phyloP scores from a whole-genome alignment of 2,797 vertebrate species.

The Cuculus canorus region DNA sequence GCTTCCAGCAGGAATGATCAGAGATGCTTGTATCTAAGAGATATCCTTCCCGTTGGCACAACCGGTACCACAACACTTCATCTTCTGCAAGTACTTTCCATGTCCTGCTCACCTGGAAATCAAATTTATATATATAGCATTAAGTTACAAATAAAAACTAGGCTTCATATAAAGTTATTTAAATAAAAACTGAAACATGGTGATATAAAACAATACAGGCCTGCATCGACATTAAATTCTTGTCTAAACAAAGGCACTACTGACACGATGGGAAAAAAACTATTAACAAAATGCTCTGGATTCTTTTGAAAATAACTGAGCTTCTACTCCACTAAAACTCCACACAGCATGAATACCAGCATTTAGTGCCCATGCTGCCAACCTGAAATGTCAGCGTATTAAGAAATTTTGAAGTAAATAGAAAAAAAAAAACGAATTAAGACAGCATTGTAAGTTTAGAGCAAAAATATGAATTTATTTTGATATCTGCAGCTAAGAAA shows the following conservation, averaged over 20 bases:
- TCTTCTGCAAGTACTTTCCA: conserved; percentile 94
- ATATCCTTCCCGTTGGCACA: conserved; percentile 88
- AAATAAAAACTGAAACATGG: background rate
- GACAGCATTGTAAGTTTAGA: background rate
- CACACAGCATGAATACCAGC: accelerated
- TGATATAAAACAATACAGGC: background rate
- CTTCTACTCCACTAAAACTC: background rate
- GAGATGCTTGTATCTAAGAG: conserved; percentile 81
- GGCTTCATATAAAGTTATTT: background rate
- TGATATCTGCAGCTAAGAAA: background rate
- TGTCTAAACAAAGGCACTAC: conserved; percentile 42
- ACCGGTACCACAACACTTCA: conserved; percentile 88
- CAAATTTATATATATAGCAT: background rate
- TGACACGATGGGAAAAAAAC: background rate
- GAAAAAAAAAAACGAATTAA: background rate
- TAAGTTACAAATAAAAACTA: background rate
- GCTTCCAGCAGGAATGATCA: conserved; percentile 91
- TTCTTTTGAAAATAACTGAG: background rate
- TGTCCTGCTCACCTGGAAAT: conserved; percentile 88
- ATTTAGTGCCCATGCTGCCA: background rate
- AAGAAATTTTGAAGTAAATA: background rate
- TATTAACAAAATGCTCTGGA: conserved; percentile 35
- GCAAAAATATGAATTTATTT: background rate
- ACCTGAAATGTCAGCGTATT: background rate
- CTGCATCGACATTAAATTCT: background rate